A percentile compares a stretch with the other conserved stretches of the same genome.
Conservation (phyloP, 2,113 vertebrate species). For the Lanius collurio region DNA sequence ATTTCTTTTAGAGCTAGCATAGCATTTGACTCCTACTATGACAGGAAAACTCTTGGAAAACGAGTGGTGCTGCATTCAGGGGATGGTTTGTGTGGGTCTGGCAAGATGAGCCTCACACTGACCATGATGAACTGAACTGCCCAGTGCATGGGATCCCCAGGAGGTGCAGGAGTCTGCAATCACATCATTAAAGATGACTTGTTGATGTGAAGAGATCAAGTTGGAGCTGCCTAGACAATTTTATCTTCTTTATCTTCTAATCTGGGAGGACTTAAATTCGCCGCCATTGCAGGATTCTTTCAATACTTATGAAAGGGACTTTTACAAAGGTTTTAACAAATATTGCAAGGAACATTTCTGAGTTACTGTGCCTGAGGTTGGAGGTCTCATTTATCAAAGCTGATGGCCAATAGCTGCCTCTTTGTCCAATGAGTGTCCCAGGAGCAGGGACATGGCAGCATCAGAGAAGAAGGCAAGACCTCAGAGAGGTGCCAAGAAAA, state of each 20-base stretch:
- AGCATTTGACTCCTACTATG: not conserved
- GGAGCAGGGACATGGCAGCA: not conserved
- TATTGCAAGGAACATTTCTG: not conserved
- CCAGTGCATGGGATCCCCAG: not conserved
- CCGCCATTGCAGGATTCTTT: not conserved
- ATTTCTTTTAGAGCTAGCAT: not conserved
- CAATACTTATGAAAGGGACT: not conserved
- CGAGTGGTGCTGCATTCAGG: accelerated
- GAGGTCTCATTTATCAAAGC: not conserved
- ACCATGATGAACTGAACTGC: not conserved
- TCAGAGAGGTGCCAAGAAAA: not conserved
- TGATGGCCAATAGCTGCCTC: not conserved
- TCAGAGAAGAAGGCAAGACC: not conserved
- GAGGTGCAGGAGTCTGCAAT: not conserved
- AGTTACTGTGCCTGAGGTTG: not conserved
- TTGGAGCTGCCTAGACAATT: not conserved
- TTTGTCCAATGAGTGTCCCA: not conserved
- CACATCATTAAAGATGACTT: not conserved
- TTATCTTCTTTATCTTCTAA: not conserved
- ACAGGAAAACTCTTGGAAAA: not conserved
- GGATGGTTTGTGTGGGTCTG: not conserved
- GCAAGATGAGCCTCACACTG: not conserved
- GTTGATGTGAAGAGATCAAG: not conserved
- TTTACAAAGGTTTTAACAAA: not conserved
- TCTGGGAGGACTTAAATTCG: not conserved